phyloP scores from a whole-genome alignment of 1,140 invertebrate genomes.

The Watersipora subatra region DNA sequence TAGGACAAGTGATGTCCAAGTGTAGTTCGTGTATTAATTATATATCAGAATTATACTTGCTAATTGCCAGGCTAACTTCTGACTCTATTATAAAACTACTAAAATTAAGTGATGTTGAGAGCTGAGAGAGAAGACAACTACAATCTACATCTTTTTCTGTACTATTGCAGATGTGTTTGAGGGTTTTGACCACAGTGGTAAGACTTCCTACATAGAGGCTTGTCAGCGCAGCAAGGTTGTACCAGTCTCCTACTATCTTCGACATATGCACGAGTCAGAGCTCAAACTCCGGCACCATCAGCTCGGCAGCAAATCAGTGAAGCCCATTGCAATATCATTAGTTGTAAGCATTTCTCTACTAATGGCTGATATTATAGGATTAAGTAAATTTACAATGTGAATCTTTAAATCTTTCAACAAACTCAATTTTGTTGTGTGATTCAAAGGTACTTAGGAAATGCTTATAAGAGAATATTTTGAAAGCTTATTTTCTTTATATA shows the following conservation, averaged over 20 bases:
- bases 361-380: too few species aligned
- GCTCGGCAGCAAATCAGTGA: constrained; percentile 29
- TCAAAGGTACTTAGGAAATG: too few species aligned
- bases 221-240: constrained; percentile 34
- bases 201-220: constrained; percentile 29
- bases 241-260: constrained; percentile 34
- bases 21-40: neutral
- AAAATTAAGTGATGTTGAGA: neutral
- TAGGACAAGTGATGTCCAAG: neutral
- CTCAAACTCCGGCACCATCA: constrained; percentile 37
- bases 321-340: constrained; percentile 30
- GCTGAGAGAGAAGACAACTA: neutral
- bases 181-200: constrained; percentile 31
- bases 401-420: too few species aligned
- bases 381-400: too few species aligned
- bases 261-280: constrained; percentile 32
- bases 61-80: too few species aligned
- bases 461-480: too few species aligned
- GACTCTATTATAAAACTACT: too few species aligned
- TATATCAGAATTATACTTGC: neutral
- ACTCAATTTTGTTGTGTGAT: too few species aligned
- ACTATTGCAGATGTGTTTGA: constrained; percentile 17
- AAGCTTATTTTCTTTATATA: too few species aligned
- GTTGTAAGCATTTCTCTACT: constrained; percentile 25
- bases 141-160: neutral